Evolutionary conservation across 2,797 vertebrate genomes (phyloP), one percentile per base, ranked within the genome.

Genomic region (Luscinia megarhynchos): DNA sequence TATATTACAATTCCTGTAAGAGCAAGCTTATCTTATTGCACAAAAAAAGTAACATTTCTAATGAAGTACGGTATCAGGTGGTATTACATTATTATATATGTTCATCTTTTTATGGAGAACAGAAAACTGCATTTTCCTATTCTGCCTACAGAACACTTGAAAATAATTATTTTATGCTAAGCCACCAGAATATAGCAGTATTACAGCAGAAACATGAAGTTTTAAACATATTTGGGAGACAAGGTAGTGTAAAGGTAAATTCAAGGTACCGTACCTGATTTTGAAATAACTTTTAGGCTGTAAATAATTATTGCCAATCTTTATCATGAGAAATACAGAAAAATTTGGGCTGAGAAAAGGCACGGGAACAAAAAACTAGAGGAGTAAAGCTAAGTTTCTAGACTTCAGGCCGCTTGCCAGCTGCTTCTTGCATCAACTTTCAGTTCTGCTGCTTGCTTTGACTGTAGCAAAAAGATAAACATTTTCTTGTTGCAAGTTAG

Each of bases 381-480:
- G 51, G 12, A 79, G 62, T 26, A 87, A 93, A 92, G 59, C 41
- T 40, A 55, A 95, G 76, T 59, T 46, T 85, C 36, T 38, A n/a
- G 82, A 48, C 75, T 59, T 46, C 69, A 91, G 69, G 76, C 67
- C 67, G 57, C 38, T 84, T 93, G 66, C 67, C 90, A 92, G 82
- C 68, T 66, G 6, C 87, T 93, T 83, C n/a, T 66, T 45, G 24
- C 72, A 89, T 68, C 62, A 76, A 43, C 88, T 81, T 92, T 61
- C 70, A 72, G 48, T 94, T 87, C 76, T 88, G 67, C 79, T 24
- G 54, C 73, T 88, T 81, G 86, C 81, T 90, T 88, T 27, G 83
- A 95, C 87, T 93, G 93, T 38, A 75, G 87, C 66, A 67, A 74
- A 84, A 55, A 94, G 97, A 96, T 96, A 96, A 97, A 91, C 34